Conservation (phyloP, 2,888 invertebrate genomes). For the Agriopis leucophaearia region DNA sequence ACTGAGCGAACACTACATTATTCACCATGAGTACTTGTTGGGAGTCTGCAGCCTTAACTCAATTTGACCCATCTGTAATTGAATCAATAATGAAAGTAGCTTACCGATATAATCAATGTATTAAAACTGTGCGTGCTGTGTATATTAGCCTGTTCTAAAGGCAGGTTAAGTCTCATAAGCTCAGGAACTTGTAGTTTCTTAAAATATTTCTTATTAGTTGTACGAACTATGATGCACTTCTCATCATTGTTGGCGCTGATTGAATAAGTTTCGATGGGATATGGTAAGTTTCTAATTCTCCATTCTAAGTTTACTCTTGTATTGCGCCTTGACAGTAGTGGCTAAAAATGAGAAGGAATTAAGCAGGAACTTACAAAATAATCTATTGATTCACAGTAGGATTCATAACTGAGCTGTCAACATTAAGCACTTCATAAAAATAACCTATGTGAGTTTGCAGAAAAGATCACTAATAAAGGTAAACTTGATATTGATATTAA, state of each 20-base stretch:
- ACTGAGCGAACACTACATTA: no score
- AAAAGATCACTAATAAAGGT: no score
- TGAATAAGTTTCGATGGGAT: slow-evolving; percentile 90
- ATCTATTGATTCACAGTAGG: background rate
- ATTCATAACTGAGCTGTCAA: no score
- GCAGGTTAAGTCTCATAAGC: slow-evolving; percentile 88
- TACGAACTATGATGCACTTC: slow-evolving; percentile 89
- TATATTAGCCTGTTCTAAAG: slow-evolving; percentile 88
- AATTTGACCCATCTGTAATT: no score
- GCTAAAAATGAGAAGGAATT: slow-evolving; percentile 77
- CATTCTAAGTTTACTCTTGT: slow-evolving; percentile 92
- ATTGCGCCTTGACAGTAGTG: slow-evolving; percentile 89
- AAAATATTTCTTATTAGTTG: slow-evolving; percentile 93
- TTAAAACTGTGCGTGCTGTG: slow-evolving; percentile 90
- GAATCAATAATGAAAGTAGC: slow-evolving; percentile 42
- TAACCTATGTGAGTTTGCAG: no score
- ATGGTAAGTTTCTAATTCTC: slow-evolving; percentile 93
- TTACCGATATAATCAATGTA: slow-evolving; percentile 91
- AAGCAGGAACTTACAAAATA: background rate
- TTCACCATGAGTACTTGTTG: no score
- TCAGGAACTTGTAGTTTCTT: slow-evolving; percentile 91
- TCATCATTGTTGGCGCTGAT: slow-evolving; percentile 89
- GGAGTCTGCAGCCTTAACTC: no score
- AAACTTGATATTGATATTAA: no score
- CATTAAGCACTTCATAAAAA: no score